Evolutionary conservation across 30 jellyfish, hydroid and myxozoan genomes (phyloP).

Genomic region (Cassiopea xamachana): DNA sequence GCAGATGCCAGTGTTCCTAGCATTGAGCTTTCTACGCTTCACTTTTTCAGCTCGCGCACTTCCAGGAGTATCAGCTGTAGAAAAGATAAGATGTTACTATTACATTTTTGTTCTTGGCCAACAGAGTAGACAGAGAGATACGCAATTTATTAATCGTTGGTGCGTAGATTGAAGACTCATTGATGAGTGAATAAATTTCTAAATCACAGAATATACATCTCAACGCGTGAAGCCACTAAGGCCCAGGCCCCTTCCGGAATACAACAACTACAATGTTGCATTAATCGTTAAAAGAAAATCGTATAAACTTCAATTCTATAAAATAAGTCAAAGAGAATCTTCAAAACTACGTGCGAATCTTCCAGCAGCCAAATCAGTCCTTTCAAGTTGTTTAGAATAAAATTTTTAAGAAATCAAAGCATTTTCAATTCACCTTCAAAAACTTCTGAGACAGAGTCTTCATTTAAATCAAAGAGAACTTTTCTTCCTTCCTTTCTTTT

Average conservation of each 20-base stretch:
- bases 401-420: background rate
- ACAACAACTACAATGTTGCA: background rate
- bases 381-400: background rate
- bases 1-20: conserved; percentile 18
- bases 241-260: background rate
- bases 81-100: background rate
- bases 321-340: background rate
- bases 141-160: background rate
- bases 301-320: background rate
- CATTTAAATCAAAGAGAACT: conserved; percentile 40
- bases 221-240: background rate
- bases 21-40: conserved; percentile 33
- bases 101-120: background rate
- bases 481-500: conserved; percentile 12
- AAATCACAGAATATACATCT: background rate
- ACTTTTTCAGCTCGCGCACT: conserved; percentile 4
- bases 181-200: background rate
- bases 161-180: background rate
- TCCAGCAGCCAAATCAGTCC: background rate
- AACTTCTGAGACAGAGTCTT: conserved; percentile 5
- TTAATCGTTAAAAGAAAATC: background rate
- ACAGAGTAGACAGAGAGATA: background rate
- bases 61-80: conserved; percentile 40
- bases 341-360: background rate
- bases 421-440: conserved; percentile 11